Evolutionary conservation across 2,888 invertebrate species (phyloP).

Genomic region (Electrophaes corylata): DNA sequence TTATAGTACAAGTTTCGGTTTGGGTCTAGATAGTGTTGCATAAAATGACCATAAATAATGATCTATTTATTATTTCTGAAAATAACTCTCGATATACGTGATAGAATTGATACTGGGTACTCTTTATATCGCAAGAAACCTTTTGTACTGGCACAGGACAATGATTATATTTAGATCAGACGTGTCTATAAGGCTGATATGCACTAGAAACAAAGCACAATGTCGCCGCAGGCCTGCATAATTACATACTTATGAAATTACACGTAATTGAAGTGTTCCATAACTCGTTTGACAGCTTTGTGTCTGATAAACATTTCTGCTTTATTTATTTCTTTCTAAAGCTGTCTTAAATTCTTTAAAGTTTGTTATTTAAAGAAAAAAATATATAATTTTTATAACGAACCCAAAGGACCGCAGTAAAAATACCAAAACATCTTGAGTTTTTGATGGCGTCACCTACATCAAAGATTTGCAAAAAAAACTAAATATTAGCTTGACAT

Average conservation of each 20-base stretch:
- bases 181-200: conserved; percentile 43
- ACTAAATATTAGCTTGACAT: neutral
- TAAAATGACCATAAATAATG: no score
- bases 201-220: conserved; percentile 55
- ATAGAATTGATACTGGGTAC: neutral
- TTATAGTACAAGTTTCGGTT: no score
- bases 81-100: no score
- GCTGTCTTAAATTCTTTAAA: neutral
- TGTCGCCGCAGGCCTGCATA: conserved; percentile 58
- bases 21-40: no score
- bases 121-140: conserved; percentile 11
- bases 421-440: neutral
- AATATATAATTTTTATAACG: neutral
- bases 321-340: conserved; percentile 29
- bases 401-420: neutral
- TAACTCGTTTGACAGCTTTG: conserved; percentile 46
- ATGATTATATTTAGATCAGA: conserved; percentile 48
- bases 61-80: no score
- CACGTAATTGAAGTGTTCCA: conserved; percentile 58
- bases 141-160: conserved; percentile 36
- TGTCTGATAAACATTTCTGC: conserved; percentile 43
- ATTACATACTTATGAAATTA: conserved; percentile 65
- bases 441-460: conserved; percentile 11
- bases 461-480: conserved; percentile 15
- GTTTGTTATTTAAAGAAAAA: neutral